A percentile compares a stretch with the other conserved stretches of the same genome.
These are phyloP conservation scores for Triplophysa dalaica DNA, from an alignment of 2,113 vertebrate genomes.

Conservation along the genomic window DNA sequence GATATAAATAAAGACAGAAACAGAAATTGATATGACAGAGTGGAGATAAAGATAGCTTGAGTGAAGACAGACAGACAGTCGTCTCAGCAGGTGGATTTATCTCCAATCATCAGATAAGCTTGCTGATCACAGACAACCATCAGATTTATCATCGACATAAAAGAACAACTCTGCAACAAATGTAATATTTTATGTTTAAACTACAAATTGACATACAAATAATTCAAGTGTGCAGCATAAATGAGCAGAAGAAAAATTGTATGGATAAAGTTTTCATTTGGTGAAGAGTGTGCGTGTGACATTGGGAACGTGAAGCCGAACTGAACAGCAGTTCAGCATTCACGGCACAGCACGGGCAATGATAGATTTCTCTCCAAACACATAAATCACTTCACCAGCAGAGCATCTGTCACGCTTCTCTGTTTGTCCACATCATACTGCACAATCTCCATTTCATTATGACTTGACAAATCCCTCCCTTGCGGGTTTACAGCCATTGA, in stretches of 20 bases:
- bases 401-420: slow-evolving; percentile 17
- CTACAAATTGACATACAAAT: too few relatives aligned
- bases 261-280: not conserved
- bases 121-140: too few relatives aligned
- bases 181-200: too few relatives aligned
- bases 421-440: slow-evolving; percentile 22
- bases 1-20: too few relatives aligned
- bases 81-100: too few relatives aligned
- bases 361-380: slow-evolving; percentile 59
- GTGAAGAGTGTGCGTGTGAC: not conserved
- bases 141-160: too few relatives aligned
- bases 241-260: not conserved
- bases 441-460: slow-evolving; percentile 46
- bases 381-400: slow-evolving; percentile 38
- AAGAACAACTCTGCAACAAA: too few relatives aligned
- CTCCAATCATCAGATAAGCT: too few relatives aligned
- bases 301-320: slow-evolving; percentile 25
- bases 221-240: too few relatives aligned
- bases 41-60: too few relatives aligned
- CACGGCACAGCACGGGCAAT: slow-evolving; percentile 45
- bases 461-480: slow-evolving; percentile 22
- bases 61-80: too few relatives aligned
- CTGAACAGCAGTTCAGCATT: slow-evolving; percentile 38
- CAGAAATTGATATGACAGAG: too few relatives aligned
- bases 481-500: slow-evolving; percentile 20